phyloP scores from a whole-genome alignment of 2,888 invertebrate species.

The Drosophila neotestacea region DNA sequence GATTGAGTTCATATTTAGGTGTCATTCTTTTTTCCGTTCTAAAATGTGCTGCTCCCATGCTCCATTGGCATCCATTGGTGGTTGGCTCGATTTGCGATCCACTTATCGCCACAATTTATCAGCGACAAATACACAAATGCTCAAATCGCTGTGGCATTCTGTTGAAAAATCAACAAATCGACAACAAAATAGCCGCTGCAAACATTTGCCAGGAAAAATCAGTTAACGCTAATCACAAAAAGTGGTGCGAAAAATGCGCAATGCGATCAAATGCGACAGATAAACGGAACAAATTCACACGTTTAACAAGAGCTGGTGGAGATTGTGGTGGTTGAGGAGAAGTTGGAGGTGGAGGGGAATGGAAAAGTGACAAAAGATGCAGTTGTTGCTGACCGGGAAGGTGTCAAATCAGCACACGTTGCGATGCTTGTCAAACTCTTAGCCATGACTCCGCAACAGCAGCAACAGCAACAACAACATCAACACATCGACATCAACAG shows the following conservation, averaged over 20 bases:
- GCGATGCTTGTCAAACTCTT: conserved; percentile 62
- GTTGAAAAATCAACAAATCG: conserved; percentile 61
- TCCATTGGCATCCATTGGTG: conserved; percentile 4
- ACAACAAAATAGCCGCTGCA: conserved; percentile 53
- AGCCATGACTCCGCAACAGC: conserved; percentile 22
- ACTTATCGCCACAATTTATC: conserved; percentile 60
- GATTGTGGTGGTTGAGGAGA: background rate
- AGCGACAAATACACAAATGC: conserved; percentile 48
- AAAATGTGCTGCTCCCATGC: conserved; percentile 10
- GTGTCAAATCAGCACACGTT: conserved; percentile 74
- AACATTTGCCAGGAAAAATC: conserved; percentile 70
- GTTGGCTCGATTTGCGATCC: conserved; percentile 40
- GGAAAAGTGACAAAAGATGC: conserved; percentile 6
- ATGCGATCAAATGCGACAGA: conserved; percentile 57
- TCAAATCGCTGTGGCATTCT: conserved; percentile 38
- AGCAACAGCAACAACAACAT: conserved; percentile 20
- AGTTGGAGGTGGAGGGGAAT: background rate
- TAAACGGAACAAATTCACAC: conserved; percentile 60
- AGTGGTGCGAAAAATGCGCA: conserved; percentile 54
- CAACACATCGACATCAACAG: conserved; percentile 10
- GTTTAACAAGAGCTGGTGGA: conserved; percentile 24
- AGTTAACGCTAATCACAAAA: conserved; percentile 60
- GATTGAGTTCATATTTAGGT: background rate
- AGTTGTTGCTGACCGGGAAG: conserved; percentile 52
- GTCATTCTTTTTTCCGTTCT: conserved; percentile 4